Percentiles rank a stretch among this genome's conserved stretches.
These are phyloP conservation scores for Parnassius glacialis DNA, from an alignment of 2,888 invertebrate species.

Conservation along the genomic window DNA sequence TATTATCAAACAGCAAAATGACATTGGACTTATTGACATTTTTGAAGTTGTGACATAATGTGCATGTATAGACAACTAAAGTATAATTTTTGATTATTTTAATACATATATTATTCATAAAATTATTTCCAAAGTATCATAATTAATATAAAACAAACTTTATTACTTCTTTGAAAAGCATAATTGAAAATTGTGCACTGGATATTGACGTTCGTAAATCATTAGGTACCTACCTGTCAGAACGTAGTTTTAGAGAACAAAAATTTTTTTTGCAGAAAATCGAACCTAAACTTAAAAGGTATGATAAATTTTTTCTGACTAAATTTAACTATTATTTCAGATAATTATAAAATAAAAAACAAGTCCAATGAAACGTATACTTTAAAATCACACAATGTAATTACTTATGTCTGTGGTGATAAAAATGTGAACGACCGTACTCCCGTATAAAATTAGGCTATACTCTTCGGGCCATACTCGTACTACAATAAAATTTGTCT, in stretches of 20 bases:
- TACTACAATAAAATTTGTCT: constrained; percentile 7
- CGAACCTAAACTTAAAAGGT: constrained; percentile 6
- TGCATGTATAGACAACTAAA: constrained; percentile 16
- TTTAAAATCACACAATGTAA: too few species aligned
- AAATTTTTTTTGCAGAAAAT: neutral
- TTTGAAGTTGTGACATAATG: constrained; percentile 15
- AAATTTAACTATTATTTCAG: neutral
- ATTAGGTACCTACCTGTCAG: constrained; percentile 18
- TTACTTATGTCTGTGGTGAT: too few species aligned
- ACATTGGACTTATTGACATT: constrained; percentile 22
- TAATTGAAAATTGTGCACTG: constrained; percentile 9
- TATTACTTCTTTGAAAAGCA: neutral
- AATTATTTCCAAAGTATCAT: constrained; percentile 1
- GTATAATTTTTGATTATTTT: constrained; percentile 7
- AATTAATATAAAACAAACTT: neutral
- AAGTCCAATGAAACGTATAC: too few species aligned
- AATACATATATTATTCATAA: neutral
- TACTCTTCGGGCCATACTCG: too few species aligned
- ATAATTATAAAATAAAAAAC: too few species aligned
- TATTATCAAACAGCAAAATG: constrained; percentile 11
- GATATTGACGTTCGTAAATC: constrained; percentile 9
- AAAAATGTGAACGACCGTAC: too few species aligned
- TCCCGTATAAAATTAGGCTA: too few species aligned
- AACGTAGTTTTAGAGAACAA: constrained; percentile 9
- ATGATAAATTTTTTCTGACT: neutral